Base-by-base conservation (phyloP, 2,888 invertebrate species). In the Leucoptera coffeella region DNA sequence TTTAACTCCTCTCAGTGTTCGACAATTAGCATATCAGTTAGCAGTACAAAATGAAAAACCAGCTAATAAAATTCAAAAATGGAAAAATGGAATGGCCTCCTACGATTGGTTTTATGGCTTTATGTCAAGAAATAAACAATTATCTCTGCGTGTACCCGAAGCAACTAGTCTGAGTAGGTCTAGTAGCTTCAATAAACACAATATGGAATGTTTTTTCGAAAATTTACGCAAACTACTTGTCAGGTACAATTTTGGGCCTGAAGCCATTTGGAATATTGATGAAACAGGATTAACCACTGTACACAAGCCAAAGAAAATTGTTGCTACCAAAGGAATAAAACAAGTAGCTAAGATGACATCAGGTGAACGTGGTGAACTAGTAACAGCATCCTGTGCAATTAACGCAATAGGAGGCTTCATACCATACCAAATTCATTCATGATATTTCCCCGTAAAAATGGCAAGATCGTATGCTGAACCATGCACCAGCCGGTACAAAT, bases 351-450 rank as follows among this genome's bases (percentile, higher is more conserved):
- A 41, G 26, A 29, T 47, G 8, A 50, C 50, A 17, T 49, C 47
- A 13, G 51, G 42, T 8, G 52, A 57, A 40, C 39, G 50, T 25
- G 50, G 51, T 11, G 33, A 37, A 12, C 30, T 48, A 4, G 47
- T 55, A 1, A 53, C 54, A 10, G 35, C 41, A 4, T 40, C 41
- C 21, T 34, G 37, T 15, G 39, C 41, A 17, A 46, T 53, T 26
- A 44, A 39, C 37, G 51, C 56, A 8, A 31, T 30, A 30, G 57
- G 55, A 17, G 43, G 39, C 30, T 32, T 31, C 12, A 29, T 53
- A 22, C 54, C 55, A n/a, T n/a, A n/a, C n/a, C n/a, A n/a, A n/a
- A n/a, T 14, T 55, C 57, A 4, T 42, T 47, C 22, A 36, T 58
- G n/a, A 35, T 55, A 26, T 53, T 52, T 36, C 50, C 51, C 7